Evolutionary conservation across 2,113 vertebrate species (phyloP).

Genomic region (Oreochromis spilurus): DNA sequence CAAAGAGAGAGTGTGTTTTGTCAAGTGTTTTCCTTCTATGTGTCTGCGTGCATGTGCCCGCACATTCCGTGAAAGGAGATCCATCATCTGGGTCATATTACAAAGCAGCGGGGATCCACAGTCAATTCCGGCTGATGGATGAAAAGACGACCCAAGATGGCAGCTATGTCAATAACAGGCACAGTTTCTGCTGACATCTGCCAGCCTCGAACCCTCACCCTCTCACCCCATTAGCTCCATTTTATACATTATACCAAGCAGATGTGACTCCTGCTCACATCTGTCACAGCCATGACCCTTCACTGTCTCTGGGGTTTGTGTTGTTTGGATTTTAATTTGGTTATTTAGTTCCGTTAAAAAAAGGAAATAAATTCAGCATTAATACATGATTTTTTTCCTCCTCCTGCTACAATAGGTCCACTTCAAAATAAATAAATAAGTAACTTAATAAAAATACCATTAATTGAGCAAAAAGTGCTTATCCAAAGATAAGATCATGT

Average conservation of each 20-base stretch:
- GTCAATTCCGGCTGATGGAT: slow-evolving; percentile 53
- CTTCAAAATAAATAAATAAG: background rate
- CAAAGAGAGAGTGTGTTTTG: slow-evolving; percentile 29
- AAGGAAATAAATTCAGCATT: background rate
- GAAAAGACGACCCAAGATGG: slow-evolving; percentile 62
- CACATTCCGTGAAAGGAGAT: slow-evolving; percentile 32
- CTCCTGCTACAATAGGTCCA: background rate
- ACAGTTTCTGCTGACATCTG: slow-evolving; percentile 57
- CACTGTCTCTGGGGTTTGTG: background rate
- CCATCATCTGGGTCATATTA: slow-evolving; percentile 65
- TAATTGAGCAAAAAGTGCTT: background rate
- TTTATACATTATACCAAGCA: slow-evolving; percentile 35
- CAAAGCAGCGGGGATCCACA: slow-evolving; percentile 58
- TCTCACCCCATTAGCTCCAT: slow-evolving; percentile 52
- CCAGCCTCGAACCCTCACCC: slow-evolving; percentile 51
- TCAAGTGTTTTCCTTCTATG: slow-evolving; percentile 40
- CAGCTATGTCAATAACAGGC: slow-evolving; percentile 68
- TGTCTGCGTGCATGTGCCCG: background rate
- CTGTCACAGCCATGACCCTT: slow-evolving; percentile 31
- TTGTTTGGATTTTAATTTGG: background rate
- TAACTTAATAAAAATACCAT: background rate
- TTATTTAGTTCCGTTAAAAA: background rate
- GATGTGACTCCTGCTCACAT: slow-evolving; percentile 52
- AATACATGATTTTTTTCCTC: background rate
- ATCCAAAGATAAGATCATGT: background rate